Evolutionary conservation across 2,888 invertebrate genomes (phyloP).

Genomic region (Diachrysia chrysitis): DNA sequence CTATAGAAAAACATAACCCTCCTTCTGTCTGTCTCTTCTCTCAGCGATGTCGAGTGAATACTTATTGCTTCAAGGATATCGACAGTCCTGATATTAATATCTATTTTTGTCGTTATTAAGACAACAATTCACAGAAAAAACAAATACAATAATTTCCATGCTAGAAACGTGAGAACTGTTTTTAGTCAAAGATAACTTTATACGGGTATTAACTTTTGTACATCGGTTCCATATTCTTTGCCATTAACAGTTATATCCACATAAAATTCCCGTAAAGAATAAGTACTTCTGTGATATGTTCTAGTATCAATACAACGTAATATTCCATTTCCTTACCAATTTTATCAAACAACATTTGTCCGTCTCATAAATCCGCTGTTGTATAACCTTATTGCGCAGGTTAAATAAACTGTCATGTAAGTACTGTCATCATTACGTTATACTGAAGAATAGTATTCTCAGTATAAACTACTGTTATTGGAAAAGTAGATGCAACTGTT

Average conservation of each 20-base stretch:
- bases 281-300: constrained; percentile 27
- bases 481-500: constrained; percentile 9
- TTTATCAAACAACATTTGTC: neutral
- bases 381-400: constrained; percentile 18
- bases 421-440: constrained; percentile 11
- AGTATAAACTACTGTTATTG: constrained; percentile 19
- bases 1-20: no score
- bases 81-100: neutral
- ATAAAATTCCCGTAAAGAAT: constrained; percentile 28
- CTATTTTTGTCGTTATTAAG: neutral
- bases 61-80: neutral
- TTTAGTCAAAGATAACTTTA: constrained; percentile 24
- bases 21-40: no score
- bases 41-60: no score
- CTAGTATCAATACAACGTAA: constrained; percentile 27
- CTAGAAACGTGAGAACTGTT: constrained; percentile 37
- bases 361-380: neutral
- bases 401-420: constrained; percentile 19
- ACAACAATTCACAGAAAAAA: neutral
- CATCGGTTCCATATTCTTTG: constrained; percentile 27
- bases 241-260: constrained; percentile 32
- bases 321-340: constrained; percentile 26
- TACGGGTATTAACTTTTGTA: constrained; percentile 24
- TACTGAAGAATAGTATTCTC: neutral
- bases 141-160: constrained; percentile 11